These are phyloP conservation scores for Gryllus bimaculatus DNA, from an alignment of 1,140 invertebrate species.

Conservation along the genomic window DNA sequence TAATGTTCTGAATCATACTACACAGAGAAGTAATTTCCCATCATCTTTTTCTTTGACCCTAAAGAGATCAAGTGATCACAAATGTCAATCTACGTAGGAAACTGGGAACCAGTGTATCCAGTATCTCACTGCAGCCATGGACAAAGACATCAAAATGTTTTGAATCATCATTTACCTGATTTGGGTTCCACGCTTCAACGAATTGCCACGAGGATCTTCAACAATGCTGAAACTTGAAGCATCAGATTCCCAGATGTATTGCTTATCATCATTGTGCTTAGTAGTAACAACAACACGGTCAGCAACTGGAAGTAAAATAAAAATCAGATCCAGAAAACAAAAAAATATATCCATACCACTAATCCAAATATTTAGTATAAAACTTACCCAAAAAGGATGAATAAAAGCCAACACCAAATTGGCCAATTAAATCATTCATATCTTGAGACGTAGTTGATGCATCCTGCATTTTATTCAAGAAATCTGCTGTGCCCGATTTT, in stretches of 20 bases:
- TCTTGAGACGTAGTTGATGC: conserved; percentile 44
- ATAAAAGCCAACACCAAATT: conserved; percentile 98
- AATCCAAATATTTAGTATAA: conserved; percentile 34
- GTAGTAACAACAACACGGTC: conserved; percentile 79
- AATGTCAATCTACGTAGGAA: too few species aligned
- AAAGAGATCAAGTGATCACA: too few species aligned
- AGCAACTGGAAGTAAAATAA: conserved; percentile 16
- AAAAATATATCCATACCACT: background rate
- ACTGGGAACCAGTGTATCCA: too few species aligned
- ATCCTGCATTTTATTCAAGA: conserved; percentile 88
- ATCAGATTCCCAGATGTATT: conserved; percentile 98
- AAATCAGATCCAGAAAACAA: background rate
- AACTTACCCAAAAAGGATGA: conserved; percentile 76
- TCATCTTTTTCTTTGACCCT: too few species aligned
- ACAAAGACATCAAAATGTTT: too few species aligned
- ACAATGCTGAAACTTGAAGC: conserved; percentile 77
- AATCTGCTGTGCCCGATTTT: conserved; percentile 98
- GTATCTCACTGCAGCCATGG: too few species aligned
- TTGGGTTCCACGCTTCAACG: conserved; percentile 79
- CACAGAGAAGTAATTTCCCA: too few species aligned
- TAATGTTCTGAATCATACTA: too few species aligned
- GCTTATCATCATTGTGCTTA: conserved; percentile 90
- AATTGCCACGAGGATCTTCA: conserved; percentile 89
- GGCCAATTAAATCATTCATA: conserved; percentile 80
- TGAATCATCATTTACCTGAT: conserved; percentile 38